Percentiles rank a stretch among this genome's conserved stretches.
These are phyloP conservation scores for Lagopus muta DNA, from an alignment of 2,113 vertebrate species.

Conservation along the genomic window DNA sequence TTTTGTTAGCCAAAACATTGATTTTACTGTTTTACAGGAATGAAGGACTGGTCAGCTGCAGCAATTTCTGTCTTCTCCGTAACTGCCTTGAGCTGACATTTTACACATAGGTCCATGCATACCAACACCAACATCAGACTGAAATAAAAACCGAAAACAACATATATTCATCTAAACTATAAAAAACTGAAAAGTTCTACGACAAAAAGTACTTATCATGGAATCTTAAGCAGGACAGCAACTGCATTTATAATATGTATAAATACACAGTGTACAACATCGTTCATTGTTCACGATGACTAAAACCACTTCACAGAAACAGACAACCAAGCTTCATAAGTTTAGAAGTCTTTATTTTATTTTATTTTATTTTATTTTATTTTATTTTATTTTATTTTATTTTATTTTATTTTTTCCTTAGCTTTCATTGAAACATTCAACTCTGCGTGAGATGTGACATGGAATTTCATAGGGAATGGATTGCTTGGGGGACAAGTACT, in stretches of 20 bases:
- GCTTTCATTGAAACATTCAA: background rate
- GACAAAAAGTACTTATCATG: background rate
- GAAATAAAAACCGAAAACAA: constrained; percentile 18
- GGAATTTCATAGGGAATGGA: constrained; percentile 27
- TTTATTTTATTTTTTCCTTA: background rate
- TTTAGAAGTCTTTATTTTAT: background rate
- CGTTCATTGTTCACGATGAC: background rate
- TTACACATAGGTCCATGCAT: background rate
- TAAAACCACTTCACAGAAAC: background rate
- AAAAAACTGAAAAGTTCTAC: background rate
- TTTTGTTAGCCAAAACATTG: background rate
- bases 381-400: background rate
- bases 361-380: background rate
- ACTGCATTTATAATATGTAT: background rate
- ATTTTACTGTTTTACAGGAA: background rate
- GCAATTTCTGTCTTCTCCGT: background rate
- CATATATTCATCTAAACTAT: background rate
- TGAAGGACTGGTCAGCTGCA: background rate
- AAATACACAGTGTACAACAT: background rate
- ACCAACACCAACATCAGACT: background rate
- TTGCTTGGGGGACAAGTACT: background rate
- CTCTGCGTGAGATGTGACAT: background rate
- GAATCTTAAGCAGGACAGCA: background rate
- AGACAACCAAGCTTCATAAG: background rate
- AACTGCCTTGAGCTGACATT: background rate